Percentiles rank a stretch among this genome's conserved stretches.
Conservation (phyloP, 2,797 vertebrate species). For the Rallus crepitans region DNA sequence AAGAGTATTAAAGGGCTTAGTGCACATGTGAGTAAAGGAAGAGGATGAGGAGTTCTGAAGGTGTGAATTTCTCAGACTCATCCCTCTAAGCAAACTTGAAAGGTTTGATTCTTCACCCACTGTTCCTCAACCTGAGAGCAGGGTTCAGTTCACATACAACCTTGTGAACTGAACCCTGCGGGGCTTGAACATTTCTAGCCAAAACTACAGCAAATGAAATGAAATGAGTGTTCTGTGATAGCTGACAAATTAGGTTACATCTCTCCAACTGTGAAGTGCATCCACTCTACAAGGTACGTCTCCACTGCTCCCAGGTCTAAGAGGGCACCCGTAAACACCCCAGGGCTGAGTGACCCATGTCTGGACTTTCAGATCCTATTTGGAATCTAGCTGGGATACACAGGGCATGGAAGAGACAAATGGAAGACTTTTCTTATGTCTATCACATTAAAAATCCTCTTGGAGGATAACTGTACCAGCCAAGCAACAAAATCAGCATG, state of each 20-base stretch:
- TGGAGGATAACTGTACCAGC: background rate
- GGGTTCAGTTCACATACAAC: conserved; percentile 43
- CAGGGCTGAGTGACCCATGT: conserved; percentile 16
- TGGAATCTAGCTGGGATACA: conserved; percentile 1
- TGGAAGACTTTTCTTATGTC: conserved; percentile 31
- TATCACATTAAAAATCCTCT: conserved; percentile 9
- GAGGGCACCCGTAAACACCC: background rate
- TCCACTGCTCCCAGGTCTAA: background rate
- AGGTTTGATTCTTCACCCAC: conserved; percentile 58
- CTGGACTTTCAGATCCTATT: conserved; percentile 53
- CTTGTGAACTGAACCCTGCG: conserved; percentile 57
- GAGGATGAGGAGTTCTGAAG: conserved; percentile 3
- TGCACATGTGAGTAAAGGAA: background rate
- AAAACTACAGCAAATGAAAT: conserved; percentile 65
- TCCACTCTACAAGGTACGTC: conserved; percentile 37
- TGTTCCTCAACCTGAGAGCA: conserved; percentile 36
- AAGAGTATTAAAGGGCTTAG: background rate
- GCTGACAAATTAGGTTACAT: conserved; percentile 69
- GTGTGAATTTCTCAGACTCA: conserved; percentile 59
- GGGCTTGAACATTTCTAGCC: conserved; percentile 55
- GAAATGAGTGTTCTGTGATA: conserved; percentile 60
- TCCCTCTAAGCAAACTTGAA: conserved; percentile 60
- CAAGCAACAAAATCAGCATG: background rate
- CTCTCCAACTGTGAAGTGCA: conserved; percentile 9
- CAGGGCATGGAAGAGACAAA: background rate